Percentiles rank a stretch among this genome's conserved stretches.
Conservation (phyloP, 2,113 vertebrate genomes). For the Paramormyrops kingsleyae region DNA sequence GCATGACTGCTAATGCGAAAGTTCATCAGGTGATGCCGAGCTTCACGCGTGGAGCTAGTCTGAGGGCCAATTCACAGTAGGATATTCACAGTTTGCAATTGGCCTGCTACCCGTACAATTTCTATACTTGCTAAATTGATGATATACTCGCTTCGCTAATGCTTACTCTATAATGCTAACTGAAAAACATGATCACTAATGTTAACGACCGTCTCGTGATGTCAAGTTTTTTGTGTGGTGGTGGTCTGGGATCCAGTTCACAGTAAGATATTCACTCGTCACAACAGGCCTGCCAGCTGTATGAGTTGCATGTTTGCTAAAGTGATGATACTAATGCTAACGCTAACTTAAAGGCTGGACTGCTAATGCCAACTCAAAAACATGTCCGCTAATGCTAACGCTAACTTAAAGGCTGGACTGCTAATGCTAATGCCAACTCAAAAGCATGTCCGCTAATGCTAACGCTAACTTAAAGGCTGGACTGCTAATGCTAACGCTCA, state of each 20-base stretch:
- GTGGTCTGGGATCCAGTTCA: not conserved
- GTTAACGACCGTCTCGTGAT: too few species aligned
- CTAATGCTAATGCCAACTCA: not conserved
- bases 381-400: not conserved
- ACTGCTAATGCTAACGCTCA: not conserved
- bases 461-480: not conserved
- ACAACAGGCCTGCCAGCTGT: not conserved
- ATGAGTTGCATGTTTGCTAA: not conserved
- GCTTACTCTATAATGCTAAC: not conserved
- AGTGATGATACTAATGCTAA: not conserved
- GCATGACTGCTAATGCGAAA: not conserved
- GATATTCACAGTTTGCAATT: not conserved
- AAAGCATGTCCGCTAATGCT: not conserved
- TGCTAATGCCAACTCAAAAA: not conserved
- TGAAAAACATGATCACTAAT: not conserved
- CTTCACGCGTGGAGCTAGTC: conserved; percentile 46
- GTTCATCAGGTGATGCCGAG: conserved; percentile 37
- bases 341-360: too few species aligned
- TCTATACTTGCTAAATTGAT: not conserved
- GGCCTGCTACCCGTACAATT: not conserved
- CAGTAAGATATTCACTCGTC: not conserved
- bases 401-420: not conserved
- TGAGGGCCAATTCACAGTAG: not conserved
- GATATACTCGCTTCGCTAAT: not conserved
- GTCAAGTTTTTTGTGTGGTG: too few species aligned